These are phyloP conservation scores for Halcyon leucocephala DNA, from an alignment of 2,797 vertebrate genomes.

Conservation along the genomic window DNA sequence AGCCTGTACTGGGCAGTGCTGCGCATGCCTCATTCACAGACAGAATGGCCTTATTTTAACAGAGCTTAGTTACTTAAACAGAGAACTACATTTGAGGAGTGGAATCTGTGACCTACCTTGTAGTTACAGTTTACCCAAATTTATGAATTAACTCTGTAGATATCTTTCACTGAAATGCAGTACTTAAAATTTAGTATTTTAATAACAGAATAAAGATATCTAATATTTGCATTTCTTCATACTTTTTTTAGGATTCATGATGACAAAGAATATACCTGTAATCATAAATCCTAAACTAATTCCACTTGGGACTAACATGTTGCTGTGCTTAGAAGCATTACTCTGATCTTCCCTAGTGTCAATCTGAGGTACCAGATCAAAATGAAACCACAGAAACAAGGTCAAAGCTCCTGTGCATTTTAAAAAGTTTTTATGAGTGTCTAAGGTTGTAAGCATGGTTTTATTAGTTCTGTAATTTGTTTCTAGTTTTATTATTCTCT, in stretches of 20 bases:
- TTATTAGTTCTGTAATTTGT: not conserved
- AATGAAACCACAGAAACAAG: not conserved
- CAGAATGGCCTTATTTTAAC: not conserved
- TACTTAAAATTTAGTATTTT: not conserved
- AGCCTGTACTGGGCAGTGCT: not conserved
- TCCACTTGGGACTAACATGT: not conserved
- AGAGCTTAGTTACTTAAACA: not conserved
- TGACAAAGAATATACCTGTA: not conserved
- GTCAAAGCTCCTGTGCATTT: not conserved
- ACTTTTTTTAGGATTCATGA: no score
- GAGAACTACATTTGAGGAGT: not conserved
- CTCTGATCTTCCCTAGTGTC: not conserved
- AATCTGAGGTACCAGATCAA: not conserved
- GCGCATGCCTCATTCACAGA: accelerated
- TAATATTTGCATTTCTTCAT: not conserved
- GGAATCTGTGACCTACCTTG: not conserved
- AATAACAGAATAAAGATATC: not conserved
- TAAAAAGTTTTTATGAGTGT: not conserved
- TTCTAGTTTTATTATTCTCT: not conserved
- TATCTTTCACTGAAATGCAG: not conserved
- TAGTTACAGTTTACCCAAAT: not conserved
- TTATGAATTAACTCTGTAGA: not conserved
- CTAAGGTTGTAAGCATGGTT: not conserved
- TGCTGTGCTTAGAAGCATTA: not conserved
- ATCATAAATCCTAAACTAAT: not conserved